Conservation (phyloP, 2,888 invertebrate species). For the Brenthis ino region DNA sequence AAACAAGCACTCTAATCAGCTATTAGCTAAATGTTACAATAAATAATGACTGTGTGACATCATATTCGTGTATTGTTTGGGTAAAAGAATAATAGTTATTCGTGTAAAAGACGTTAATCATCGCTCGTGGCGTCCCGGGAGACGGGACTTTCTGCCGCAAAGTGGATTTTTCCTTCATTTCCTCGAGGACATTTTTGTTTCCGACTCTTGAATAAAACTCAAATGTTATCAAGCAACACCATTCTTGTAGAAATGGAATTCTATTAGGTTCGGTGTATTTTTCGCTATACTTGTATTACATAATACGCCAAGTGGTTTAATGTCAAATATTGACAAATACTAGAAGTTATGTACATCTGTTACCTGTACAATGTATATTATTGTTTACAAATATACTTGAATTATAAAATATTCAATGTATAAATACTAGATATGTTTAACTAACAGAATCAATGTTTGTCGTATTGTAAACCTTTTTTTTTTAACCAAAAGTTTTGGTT, state of each 20-base stretch:
- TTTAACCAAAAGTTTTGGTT: too few relatives aligned
- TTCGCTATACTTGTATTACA: neutral
- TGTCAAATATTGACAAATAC: neutral
- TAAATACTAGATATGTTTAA: too few relatives aligned
- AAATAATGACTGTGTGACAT: slow-evolving; percentile 33
- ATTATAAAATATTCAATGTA: too few relatives aligned
- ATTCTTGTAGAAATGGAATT: slow-evolving; percentile 44
- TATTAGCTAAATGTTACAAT: slow-evolving; percentile 37
- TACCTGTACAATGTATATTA: too few relatives aligned
- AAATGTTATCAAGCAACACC: slow-evolving; percentile 61
- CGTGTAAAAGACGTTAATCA: slow-evolving; percentile 65
- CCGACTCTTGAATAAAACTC: slow-evolving; percentile 53
- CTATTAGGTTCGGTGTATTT: slow-evolving; percentile 1
- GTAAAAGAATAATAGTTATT: slow-evolving; percentile 45
- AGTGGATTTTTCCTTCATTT: slow-evolving; percentile 63
- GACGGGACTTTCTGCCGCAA: slow-evolving; percentile 49
- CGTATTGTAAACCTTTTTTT: too few relatives aligned
- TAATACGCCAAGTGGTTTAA: neutral
- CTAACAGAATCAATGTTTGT: too few relatives aligned
- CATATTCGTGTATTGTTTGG: slow-evolving; percentile 35
- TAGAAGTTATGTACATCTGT: neutral
- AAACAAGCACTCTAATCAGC: slow-evolving; percentile 8
- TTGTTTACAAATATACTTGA: too few relatives aligned
- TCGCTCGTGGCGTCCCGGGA: slow-evolving; percentile 47
- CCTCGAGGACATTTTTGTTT: slow-evolving; percentile 65